phyloP scores from a whole-genome alignment of 2,888 invertebrate species.

The Coenonympha glycerion region DNA sequence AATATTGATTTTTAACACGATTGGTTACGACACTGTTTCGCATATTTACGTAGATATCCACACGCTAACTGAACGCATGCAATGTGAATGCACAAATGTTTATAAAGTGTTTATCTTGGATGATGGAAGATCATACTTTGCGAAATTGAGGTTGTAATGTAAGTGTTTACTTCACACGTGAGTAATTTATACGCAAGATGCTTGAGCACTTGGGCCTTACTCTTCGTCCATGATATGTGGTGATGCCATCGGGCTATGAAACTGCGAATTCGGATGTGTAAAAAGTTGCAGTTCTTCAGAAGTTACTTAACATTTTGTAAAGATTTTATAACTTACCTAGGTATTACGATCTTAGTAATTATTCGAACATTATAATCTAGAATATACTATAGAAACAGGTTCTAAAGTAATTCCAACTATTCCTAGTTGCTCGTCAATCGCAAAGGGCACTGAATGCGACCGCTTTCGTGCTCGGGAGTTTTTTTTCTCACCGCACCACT shows the following conservation, averaged over 20 bases:
- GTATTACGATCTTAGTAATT: not conserved
- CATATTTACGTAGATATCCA: not conserved
- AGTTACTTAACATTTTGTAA: too few relatives aligned
- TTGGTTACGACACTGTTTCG: not conserved
- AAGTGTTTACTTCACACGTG: not conserved
- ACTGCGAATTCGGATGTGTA: not conserved
- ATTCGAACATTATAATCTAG: not conserved
- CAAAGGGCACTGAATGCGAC: constrained; percentile 19
- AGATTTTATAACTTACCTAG: too few relatives aligned
- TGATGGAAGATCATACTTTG: constrained; percentile 1
- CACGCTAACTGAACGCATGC: not conserved
- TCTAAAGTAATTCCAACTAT: not conserved
- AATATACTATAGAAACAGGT: not conserved
- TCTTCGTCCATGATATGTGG: not conserved
- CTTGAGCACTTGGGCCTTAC: not conserved
- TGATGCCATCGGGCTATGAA: not conserved
- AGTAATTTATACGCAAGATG: not conserved
- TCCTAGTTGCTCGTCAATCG: constrained; percentile 1
- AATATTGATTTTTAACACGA: constrained; percentile 1
- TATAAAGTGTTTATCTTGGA: constrained; percentile 4
- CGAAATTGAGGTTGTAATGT: not conserved
- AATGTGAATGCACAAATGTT: not conserved
- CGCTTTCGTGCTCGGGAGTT: constrained; percentile 18
- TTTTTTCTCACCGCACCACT: constrained; percentile 22
- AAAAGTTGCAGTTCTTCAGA: not conserved